phyloP scores from a whole-genome alignment of 2,797 vertebrate species.

The Rhinella marina region DNA sequence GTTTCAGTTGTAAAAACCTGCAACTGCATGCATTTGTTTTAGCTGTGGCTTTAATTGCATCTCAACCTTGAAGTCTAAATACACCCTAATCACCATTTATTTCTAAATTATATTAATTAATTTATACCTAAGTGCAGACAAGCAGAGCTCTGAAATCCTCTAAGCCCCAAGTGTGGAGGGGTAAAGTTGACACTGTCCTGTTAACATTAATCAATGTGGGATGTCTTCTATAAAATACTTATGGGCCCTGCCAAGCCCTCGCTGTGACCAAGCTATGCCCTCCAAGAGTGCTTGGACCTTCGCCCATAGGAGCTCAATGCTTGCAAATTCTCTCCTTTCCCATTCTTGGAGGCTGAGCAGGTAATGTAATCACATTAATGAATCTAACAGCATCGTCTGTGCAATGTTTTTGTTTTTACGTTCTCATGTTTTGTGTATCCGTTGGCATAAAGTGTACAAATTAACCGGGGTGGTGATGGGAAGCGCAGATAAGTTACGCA shows the following conservation, averaged over 20 bases:
- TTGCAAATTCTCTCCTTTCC: neutral
- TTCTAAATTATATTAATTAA: neutral
- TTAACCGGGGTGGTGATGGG: constrained; percentile 65
- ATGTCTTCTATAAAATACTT: neutral
- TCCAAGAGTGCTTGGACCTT: neutral
- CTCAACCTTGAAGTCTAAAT: too few relatives aligned
- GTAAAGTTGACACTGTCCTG: neutral
- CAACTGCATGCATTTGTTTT: too few relatives aligned
- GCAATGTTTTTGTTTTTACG: constrained; percentile 63
- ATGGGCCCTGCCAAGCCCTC: neutral
- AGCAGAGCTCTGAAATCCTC: neutral
- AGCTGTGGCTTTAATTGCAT: too few relatives aligned
- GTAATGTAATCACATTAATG: constrained; percentile 65
- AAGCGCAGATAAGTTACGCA: constrained; percentile 72
- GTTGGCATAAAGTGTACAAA: constrained; percentile 65
- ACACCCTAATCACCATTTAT: neutral
- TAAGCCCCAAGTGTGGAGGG: neutral
- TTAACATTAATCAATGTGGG: neutral
- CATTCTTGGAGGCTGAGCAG: neutral
- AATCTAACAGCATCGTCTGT: constrained; percentile 62
- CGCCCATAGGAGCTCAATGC: neutral
- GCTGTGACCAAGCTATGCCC: constrained; percentile 13
- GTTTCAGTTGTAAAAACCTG: too few relatives aligned
- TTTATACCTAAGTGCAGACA: neutral
- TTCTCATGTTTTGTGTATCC: constrained; percentile 57